Conservation (phyloP, 2,113 vertebrate genomes). For the Oryzias woworae region DNA sequence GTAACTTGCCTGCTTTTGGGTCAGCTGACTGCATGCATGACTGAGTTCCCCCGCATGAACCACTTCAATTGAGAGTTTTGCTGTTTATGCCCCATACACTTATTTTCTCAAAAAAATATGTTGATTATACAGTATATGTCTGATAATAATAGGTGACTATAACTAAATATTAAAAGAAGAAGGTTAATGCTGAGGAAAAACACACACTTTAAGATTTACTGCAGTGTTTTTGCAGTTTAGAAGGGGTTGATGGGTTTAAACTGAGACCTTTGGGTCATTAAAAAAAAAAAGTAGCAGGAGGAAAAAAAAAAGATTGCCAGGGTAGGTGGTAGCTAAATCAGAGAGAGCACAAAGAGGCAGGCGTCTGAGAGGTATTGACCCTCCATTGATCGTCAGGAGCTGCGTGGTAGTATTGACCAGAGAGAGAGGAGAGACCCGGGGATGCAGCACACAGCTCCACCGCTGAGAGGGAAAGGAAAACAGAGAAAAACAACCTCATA, state of each 20-base stretch:
- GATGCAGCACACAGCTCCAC: slow-evolving; percentile 74
- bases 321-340: slow-evolving; percentile 81
- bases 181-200: slow-evolving; percentile 55
- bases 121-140: slow-evolving; percentile 3
- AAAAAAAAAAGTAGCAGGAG: slow-evolving; percentile 58
- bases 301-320: slow-evolving; percentile 55
- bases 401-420: slow-evolving; percentile 81
- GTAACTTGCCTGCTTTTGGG: slow-evolving; percentile 43
- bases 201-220: slow-evolving; percentile 68
- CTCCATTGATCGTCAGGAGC: slow-evolving; percentile 78
- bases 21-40: slow-evolving; percentile 62
- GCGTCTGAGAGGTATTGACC: slow-evolving; percentile 85
- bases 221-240: slow-evolving; percentile 70
- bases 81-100: background rate
- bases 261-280: slow-evolving; percentile 65
- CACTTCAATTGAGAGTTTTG: slow-evolving; percentile 2
- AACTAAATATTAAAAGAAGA: slow-evolving; percentile 25
- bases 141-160: slow-evolving; percentile 23
- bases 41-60: slow-evolving; percentile 45
- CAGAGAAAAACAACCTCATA: slow-evolving; percentile 73
- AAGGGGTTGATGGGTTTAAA: slow-evolving; percentile 73
- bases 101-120: background rate
- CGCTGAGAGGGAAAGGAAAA: slow-evolving; percentile 61
- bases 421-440: slow-evolving; percentile 76
- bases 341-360: slow-evolving; percentile 81